Conservation (phyloP, 2,113 vertebrate genomes). For the Arvicanthis niloticus region DNA sequence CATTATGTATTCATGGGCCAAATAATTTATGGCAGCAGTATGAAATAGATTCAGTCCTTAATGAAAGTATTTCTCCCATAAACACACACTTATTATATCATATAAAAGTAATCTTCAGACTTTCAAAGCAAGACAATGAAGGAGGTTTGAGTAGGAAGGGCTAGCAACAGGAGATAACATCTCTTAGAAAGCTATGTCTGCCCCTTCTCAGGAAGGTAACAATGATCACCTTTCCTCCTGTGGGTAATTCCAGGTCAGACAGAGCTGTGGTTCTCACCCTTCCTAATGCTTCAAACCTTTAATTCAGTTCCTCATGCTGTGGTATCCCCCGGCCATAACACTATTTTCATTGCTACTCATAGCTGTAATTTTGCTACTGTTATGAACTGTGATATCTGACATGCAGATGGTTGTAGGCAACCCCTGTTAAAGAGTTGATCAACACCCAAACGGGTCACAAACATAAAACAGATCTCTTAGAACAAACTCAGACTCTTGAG, state of each 20-base stretch:
- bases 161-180: not conserved
- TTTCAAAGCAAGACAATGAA: slow-evolving; percentile 11
- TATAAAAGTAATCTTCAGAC: slow-evolving; percentile 20
- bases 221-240: not conserved
- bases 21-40: slow-evolving; percentile 4
- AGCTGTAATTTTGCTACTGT: not conserved
- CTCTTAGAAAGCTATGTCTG: not conserved
- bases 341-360: not conserved
- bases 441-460: not conserved
- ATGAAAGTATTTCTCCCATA: slow-evolving; percentile 38
- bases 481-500: not conserved
- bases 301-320: not conserved
- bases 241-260: not conserved
- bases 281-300: not conserved
- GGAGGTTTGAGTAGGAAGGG: not conserved
- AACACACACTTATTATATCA: not conserved
- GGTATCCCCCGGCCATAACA: not conserved
- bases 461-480: not conserved
- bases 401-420: not conserved
- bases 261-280: not conserved
- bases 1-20: not conserved
- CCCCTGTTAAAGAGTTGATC: not conserved
- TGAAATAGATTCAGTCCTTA: slow-evolving; percentile 18
- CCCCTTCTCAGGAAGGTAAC: not conserved
- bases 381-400: not conserved